A percentile compares a stretch with the other conserved stretches of the same genome.
Conservation (phyloP, 2,113 vertebrate genomes). For the Amblyopsis rosae region DNA sequence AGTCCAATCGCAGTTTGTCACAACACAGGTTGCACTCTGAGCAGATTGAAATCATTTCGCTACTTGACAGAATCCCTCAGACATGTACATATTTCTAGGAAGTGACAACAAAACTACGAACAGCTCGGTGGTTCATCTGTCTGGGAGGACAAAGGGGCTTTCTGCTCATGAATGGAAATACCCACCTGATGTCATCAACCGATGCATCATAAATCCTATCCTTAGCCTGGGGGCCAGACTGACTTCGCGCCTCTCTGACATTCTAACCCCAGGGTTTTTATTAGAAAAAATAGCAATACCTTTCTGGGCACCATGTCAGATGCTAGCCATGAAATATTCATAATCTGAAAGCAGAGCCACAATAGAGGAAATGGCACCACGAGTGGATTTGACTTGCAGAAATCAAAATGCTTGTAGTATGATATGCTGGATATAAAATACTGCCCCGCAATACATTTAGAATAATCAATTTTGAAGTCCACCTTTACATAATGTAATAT, state of each 20-base stretch:
- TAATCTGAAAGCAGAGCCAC: slow-evolving; percentile 68
- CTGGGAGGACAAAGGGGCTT: slow-evolving; percentile 47
- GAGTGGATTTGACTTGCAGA: slow-evolving; percentile 71
- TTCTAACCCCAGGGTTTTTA: slow-evolving; percentile 70
- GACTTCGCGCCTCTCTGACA: slow-evolving; percentile 72
- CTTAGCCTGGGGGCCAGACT: slow-evolving; percentile 55
- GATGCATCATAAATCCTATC: slow-evolving; percentile 61
- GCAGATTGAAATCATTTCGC: slow-evolving; percentile 56
- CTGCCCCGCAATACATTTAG: neutral
- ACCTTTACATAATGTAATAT: neutral
- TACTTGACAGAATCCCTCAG: slow-evolving; percentile 28
- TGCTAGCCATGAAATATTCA: slow-evolving; percentile 76
- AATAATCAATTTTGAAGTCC: neutral
- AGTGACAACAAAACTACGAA: slow-evolving; percentile 45
- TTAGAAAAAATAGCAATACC: slow-evolving; percentile 64
- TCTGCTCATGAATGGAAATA: slow-evolving; percentile 48
- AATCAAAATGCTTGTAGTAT: slow-evolving; percentile 53
- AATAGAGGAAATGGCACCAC: slow-evolving; percentile 67
- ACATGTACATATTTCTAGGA: slow-evolving; percentile 41
- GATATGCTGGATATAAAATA: slow-evolving; percentile 45
- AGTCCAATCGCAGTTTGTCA: slow-evolving; percentile 55
- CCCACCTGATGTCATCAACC: slow-evolving; percentile 67
- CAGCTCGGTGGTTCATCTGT: slow-evolving; percentile 50
- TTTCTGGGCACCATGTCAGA: slow-evolving; percentile 73
- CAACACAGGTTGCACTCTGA: slow-evolving; percentile 49